phyloP scores from a whole-genome alignment of 2,113 vertebrate species.

The Lutjanus erythropterus region DNA sequence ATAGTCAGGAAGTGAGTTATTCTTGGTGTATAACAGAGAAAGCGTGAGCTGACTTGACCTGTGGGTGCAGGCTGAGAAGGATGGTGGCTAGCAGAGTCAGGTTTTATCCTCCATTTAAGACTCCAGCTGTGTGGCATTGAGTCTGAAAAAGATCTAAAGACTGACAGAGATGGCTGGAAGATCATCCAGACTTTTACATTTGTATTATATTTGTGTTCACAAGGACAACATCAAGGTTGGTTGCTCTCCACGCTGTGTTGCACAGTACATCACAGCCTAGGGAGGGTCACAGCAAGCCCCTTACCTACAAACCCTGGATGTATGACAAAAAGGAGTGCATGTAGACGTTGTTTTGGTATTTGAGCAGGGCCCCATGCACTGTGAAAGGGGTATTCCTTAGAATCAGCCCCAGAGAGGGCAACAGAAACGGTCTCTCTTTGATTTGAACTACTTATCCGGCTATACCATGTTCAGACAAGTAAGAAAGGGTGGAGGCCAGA shows the following conservation, averaged over 20 bases:
- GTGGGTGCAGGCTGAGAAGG: slow-evolving; percentile 26
- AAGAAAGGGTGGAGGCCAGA: slow-evolving; percentile 36
- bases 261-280: slow-evolving; percentile 12
- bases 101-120: slow-evolving; percentile 56
- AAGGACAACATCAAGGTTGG: slow-evolving; percentile 22
- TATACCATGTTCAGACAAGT: slow-evolving; percentile 21
- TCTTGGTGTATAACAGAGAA: slow-evolving; percentile 60
- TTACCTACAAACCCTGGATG: not conserved
- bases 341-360: not conserved
- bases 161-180: slow-evolving; percentile 29
- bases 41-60: slow-evolving; percentile 65
- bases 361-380: not conserved
- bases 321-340: not conserved
- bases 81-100: slow-evolving; percentile 19
- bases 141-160: slow-evolving; percentile 43
- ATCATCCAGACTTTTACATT: slow-evolving; percentile 33
- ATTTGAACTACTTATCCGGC: slow-evolving; percentile 8
- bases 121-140: slow-evolving; percentile 54
- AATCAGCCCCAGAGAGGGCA: not conserved
- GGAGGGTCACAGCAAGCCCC: not conserved
- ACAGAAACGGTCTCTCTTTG: not conserved
- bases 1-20: slow-evolving; percentile 68
- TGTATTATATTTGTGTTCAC: slow-evolving; percentile 28
- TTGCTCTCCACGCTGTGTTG: slow-evolving; percentile 5
- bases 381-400: not conserved